These are phyloP conservation scores for Morpho deidamia DNA, from an alignment of 2,888 invertebrate genomes.

Conservation along the genomic window DNA sequence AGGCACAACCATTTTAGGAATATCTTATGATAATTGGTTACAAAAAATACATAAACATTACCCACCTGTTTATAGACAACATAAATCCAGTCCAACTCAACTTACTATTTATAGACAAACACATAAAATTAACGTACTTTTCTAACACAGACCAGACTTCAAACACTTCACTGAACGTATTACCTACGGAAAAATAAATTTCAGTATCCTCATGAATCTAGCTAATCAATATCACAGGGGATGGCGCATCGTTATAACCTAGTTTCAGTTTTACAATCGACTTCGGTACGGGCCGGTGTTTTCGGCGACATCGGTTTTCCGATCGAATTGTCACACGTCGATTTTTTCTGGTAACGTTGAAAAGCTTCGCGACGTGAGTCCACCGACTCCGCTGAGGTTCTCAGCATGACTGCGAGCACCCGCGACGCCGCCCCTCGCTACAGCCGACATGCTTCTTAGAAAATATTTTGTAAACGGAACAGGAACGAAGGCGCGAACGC, in stretches of 20 bases:
- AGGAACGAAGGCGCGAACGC: constrained; percentile 59
- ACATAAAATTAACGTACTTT: constrained; percentile 33
- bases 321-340: constrained; percentile 56
- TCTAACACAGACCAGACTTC: constrained; percentile 43
- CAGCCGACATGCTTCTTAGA: constrained; percentile 71
- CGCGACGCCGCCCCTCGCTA: constrained; percentile 72
- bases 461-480: constrained; percentile 53
- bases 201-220: constrained; percentile 60
- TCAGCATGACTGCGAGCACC: constrained; percentile 78
- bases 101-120: constrained; percentile 4
- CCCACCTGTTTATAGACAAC: constrained; percentile 15
- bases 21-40: background rate
- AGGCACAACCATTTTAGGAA: too few species aligned
- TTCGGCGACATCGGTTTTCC: constrained; percentile 51
- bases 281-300: constrained; percentile 33
- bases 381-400: constrained; percentile 71
- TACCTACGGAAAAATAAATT: constrained; percentile 46
- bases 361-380: constrained; percentile 70
- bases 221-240: constrained; percentile 55
- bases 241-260: constrained; percentile 66
- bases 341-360: constrained; percentile 63
- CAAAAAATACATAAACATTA: background rate
- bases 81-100: constrained; percentile 14
- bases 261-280: constrained; percentile 40
- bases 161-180: constrained; percentile 63